Evolutionary conservation across 2,113 vertebrate genomes (phyloP), one percentile per base, ranked within the genome.

Genomic region (Hemicordylus capensis): DNA sequence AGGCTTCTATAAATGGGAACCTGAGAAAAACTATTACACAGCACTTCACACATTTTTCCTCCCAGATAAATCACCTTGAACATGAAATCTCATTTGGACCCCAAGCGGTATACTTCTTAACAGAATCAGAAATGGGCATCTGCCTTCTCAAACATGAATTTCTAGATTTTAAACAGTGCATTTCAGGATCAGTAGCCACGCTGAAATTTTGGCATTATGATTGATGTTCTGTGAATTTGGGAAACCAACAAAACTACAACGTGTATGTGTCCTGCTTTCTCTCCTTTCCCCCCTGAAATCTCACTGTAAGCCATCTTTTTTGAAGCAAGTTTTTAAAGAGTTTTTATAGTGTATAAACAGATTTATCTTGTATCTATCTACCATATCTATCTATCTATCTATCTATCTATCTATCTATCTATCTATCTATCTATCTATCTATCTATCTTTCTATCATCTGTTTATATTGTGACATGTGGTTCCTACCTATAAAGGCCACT

Each of bases 121-220:
- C 34, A 28, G n/a, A 81, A 69, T 12, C 76, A 42, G 46, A 81
- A 19, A 2, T 79, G 22, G 1, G 20, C 44, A 80, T 2, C 54
- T 85, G 37, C 81, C n/a, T 76, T 90, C 66, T 84, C 73, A 80
- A 4, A 78, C 0, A 0, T 6, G 1, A 3, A 0, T 44, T 83
- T 76, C 20, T 54, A 80, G 85, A 58, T 44, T 63, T 67, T 34
- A 85, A 79, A 24, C 14, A 1, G 22, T 58, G 2, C 5, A 2
- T 39, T 28, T 63, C 54, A 54, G 87, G 70, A 79, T 58, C 85
- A 88, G 81, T 54, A 54, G 11, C 69, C 79, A 54, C 61, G 70
- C 19, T 51, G 76, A 76, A 84, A 91, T 85, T 77, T 82, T 82
- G 69, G 69, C 74, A 64, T 58, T 80, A 81, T 85, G 85, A 79